Evolutionary conservation across 2,797 vertebrate species (phyloP), one percentile per base, ranked within the genome.

Genomic region (Diglossa cyanea): DNA sequence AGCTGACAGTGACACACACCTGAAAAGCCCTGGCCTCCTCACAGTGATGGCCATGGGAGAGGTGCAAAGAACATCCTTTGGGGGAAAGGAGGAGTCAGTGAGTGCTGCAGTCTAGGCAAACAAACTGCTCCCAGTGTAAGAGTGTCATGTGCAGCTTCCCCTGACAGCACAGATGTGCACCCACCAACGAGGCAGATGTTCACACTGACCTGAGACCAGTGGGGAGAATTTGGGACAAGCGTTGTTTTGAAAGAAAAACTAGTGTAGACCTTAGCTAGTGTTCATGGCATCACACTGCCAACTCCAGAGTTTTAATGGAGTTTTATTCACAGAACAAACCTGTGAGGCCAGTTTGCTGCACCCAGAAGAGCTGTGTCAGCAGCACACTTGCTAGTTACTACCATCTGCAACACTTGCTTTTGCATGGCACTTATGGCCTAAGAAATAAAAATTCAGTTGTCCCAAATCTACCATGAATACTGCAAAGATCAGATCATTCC

Each of bases 171-270:
- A 94, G 48, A 67, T 60, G 44, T 31, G 70, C 30, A 62, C n/a
- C 65, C 31, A 58, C 21, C 53, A 73, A 44, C 3, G 2, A 47
- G 42, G 42, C 35, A 63, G 30, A 68, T 10, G 23, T 17, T 70
- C 77, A 76, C 17, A 58, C 4, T 33, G 72, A 71, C 12, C 6
- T 1, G 3, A 82, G 13, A 82, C 7, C 60, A 57, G 50, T 6
- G 8, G 16, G 33, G 5, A 81, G 17, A 80, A 77, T 21, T 30
- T 7, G 2, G 35, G n/a, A 47, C 55, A 78, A 88, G 19, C 0
- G 0, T 5, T 4, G 2, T 45, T 81, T 51, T 28, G 44, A 19
- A 80, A 65, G 48, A 33, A 65, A 37, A 15, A 47, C 2, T 0
- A 54, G 6, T 17, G 35, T 58, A 54, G 6, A 3, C 39, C 39